phyloP scores from a whole-genome alignment of 2,888 invertebrate species.

The Noctua comes region DNA sequence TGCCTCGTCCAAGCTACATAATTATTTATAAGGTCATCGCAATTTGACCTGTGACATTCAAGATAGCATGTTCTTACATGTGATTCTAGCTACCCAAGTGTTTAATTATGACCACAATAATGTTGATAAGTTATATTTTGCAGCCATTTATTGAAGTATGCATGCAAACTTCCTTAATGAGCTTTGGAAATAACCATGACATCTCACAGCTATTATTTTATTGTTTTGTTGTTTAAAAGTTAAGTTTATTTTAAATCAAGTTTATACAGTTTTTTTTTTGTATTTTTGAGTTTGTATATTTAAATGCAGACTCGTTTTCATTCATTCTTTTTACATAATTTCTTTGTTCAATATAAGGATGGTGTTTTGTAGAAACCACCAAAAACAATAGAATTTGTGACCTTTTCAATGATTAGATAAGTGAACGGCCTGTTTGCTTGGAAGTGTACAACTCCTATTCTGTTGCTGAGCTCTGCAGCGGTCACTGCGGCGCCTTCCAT shows the following conservation, averaged over 20 bases:
- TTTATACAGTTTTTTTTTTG: background rate
- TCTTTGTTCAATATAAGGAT: constrained; percentile 74
- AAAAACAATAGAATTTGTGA: constrained; percentile 85
- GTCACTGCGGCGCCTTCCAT: constrained; percentile 92
- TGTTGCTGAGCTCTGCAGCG: constrained; percentile 84
- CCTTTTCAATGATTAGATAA: constrained; percentile 92
- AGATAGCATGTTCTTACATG: constrained; percentile 42
- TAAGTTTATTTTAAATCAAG: background rate
- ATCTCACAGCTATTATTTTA: constrained; percentile 1
- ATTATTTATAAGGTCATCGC: no score
- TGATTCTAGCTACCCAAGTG: background rate
- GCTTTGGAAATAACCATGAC: no score
- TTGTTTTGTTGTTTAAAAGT: no score
- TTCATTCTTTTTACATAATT: background rate
- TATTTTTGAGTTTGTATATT: no score
- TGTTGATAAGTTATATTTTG: constrained; percentile 40
- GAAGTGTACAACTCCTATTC: constrained; percentile 90
- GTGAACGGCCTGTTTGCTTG: constrained; percentile 92
- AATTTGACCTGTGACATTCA: background rate
- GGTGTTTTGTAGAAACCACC: constrained; percentile 84
- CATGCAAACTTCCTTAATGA: no score
- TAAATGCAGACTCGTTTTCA: background rate
- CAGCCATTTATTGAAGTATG: constrained; percentile 9
- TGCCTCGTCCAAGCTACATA: no score
- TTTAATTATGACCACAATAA: constrained; percentile 29